A percentile compares a stretch with the other conserved stretches of the same genome.
These are phyloP conservation scores for Parazoanthus atlanticus DNA, from an alignment of 92 coral and sea anemone species.

Conservation along the genomic window DNA sequence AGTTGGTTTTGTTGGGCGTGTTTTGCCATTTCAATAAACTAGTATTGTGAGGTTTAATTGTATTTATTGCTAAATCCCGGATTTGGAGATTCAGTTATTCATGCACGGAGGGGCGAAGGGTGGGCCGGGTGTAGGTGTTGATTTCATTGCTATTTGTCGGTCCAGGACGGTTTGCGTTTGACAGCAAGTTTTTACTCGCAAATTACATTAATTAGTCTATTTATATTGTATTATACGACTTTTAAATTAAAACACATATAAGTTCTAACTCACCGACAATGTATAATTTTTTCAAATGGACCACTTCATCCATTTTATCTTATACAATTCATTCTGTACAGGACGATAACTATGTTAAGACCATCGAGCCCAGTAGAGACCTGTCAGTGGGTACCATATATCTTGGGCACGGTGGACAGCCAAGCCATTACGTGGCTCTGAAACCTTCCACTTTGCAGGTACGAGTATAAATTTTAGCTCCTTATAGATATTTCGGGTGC, in stretches of 20 bases:
- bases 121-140: too few relatives aligned
- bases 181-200: too few relatives aligned
- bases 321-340: background rate
- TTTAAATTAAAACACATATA: background rate
- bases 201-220: too few relatives aligned
- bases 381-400: background rate
- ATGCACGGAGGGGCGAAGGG: too few relatives aligned
- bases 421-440: background rate
- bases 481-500: too few relatives aligned
- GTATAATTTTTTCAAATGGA: background rate
- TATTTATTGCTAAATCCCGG: too few relatives aligned
- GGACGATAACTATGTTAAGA: constrained; percentile 3
- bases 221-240: background rate
- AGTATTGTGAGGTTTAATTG: too few relatives aligned
- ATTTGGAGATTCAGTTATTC: too few relatives aligned
- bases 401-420: background rate
- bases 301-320: too few relatives aligned
- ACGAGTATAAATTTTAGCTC: background rate
- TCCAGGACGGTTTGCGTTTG: too few relatives aligned
- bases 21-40: background rate
- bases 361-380: background rate
- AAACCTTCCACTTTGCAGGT: background rate
- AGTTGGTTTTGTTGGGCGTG: background rate
- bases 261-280: too few relatives aligned
- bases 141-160: too few relatives aligned